Evolutionary conservation across 2,888 invertebrate species (phyloP).

Genomic region (Clunio marinus): DNA sequence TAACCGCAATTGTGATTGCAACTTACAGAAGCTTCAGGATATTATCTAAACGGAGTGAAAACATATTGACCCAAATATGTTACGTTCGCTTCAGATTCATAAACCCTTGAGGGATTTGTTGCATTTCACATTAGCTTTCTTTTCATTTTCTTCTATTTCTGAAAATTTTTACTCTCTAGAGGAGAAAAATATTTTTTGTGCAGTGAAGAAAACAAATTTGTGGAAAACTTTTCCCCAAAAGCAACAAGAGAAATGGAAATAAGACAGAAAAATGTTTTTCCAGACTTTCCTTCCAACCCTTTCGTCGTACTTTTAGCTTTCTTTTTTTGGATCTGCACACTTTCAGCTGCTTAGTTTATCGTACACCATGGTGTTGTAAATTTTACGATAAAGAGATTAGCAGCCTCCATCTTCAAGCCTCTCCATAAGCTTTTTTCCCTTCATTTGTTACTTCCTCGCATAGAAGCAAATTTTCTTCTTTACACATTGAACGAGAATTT

Average conservation of each 20-base stretch:
- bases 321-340: too few relatives aligned
- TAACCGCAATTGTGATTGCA: background rate
- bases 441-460: background rate
- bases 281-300: slow-evolving; percentile 1
- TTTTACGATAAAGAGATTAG: slow-evolving; percentile 37
- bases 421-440: background rate
- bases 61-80: slow-evolving; percentile 9
- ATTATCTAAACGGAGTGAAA: background rate
- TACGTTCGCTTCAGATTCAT: too few relatives aligned
- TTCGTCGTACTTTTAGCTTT: background rate
- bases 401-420: too few relatives aligned
- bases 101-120: too few relatives aligned
- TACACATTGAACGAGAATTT: background rate
- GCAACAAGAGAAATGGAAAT: too few relatives aligned
- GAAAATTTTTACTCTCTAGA: too few relatives aligned
- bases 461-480: background rate
- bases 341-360: background rate
- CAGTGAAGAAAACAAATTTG: too few relatives aligned
- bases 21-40: background rate
- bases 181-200: too few relatives aligned
- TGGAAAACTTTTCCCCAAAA: too few relatives aligned
- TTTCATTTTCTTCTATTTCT: too few relatives aligned
- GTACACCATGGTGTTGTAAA: slow-evolving; percentile 29
- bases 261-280: background rate
- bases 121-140: too few relatives aligned